A percentile compares a stretch with the other conserved stretches of the same genome.
phyloP scores from a whole-genome alignment of 2,797 vertebrate genomes.

The Glyptemys insculpta region DNA sequence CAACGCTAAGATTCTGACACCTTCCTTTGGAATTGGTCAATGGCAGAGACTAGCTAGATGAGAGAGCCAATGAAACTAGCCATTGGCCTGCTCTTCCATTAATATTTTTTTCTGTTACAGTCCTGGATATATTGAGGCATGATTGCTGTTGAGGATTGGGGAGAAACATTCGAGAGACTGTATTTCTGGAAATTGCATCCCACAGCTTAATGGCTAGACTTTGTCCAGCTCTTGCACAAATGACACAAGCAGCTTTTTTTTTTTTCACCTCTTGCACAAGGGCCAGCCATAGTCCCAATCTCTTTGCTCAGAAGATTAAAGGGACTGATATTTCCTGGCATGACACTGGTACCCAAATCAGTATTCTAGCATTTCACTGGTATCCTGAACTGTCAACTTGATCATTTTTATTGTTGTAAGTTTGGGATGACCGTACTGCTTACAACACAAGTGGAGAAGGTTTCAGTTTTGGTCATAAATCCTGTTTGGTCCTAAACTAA shows the following conservation, averaged over 20 bases:
- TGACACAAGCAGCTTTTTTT: not conserved
- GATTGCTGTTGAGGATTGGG: not conserved
- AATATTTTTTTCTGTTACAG: not conserved
- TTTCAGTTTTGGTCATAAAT: not conserved
- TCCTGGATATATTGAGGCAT: not conserved
- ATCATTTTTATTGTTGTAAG: not conserved
- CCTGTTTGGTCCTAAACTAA: not conserved
- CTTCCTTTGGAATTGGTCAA: not conserved
- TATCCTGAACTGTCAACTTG: not conserved
- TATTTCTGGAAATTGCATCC: not conserved
- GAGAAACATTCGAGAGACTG: rapidly evolving
- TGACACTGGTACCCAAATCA: not conserved
- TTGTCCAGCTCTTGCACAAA: no score
- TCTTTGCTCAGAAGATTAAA: not conserved
- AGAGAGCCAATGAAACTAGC: not conserved
- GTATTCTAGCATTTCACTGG: not conserved
- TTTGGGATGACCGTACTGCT: not conserved
- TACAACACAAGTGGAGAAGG: not conserved
- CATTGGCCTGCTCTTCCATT: not conserved
- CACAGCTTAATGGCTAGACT: not conserved
- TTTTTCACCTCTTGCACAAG: not conserved
- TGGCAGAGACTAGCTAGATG: not conserved
- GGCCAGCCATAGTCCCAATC: not conserved
- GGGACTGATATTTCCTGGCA: not conserved
- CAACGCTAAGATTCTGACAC: not conserved